A percentile compares a stretch with the other conserved stretches of the same genome.
Conservation (phyloP, 1,140 invertebrate species). For the Battus philenor region DNA sequence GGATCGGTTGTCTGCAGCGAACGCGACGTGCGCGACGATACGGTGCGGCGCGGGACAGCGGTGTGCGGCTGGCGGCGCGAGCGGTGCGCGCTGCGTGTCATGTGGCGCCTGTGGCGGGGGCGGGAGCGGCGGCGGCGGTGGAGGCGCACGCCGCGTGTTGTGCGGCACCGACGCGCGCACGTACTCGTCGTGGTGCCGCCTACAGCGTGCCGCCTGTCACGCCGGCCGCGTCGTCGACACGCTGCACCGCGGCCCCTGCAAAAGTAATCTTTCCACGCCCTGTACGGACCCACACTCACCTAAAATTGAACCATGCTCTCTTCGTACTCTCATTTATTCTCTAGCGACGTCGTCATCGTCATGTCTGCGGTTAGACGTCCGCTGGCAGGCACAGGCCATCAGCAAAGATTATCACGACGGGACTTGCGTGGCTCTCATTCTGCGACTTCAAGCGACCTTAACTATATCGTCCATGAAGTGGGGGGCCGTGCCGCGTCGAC, state of each 20-base stretch:
- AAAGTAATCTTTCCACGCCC: slow-evolving; percentile 48
- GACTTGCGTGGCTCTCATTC: too few relatives aligned
- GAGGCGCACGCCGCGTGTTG: slow-evolving; percentile 74
- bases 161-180: slow-evolving; percentile 91
- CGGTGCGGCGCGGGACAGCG: slow-evolving; percentile 84
- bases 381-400: too few relatives aligned
- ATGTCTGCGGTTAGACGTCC: too few relatives aligned
- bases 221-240: slow-evolving; percentile 88
- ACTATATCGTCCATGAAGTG: too few relatives aligned
- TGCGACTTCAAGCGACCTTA: too few relatives aligned
- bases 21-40: slow-evolving; percentile 84
- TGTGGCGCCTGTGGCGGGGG: slow-evolving; percentile 84
- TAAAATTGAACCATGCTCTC: too few relatives aligned
- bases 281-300: too few relatives aligned
- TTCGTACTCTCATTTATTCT: too few relatives aligned
- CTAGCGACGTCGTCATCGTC: too few relatives aligned
- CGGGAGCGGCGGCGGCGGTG: slow-evolving; percentile 77
- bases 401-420: too few relatives aligned
- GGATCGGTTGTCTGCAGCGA: too few relatives aligned
- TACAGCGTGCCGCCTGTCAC: slow-evolving; percentile 88
- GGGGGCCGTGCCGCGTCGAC: too few relatives aligned
- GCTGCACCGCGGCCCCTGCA: slow-evolving; percentile 83
- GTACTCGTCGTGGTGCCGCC: slow-evolving; percentile 91
- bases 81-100: slow-evolving; percentile 86
- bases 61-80: slow-evolving; percentile 84